Conservation (phyloP, 2,797 vertebrate genomes). For the Pampus argenteus region DNA sequence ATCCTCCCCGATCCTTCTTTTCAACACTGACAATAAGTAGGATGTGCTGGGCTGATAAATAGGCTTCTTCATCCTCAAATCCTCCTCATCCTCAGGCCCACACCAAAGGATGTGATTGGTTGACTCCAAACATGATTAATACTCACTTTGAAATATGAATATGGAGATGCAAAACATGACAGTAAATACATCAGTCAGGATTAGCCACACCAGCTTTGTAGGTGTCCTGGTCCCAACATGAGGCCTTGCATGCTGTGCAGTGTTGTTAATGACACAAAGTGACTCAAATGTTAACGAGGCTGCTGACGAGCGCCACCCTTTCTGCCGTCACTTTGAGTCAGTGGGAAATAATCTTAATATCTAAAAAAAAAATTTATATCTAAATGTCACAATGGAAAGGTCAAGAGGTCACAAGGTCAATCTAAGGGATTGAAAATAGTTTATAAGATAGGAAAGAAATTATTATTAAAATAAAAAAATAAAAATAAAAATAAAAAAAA, state of each 20-base stretch:
- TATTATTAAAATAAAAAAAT: no score
- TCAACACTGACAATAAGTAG: background rate
- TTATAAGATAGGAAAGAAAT: no score
- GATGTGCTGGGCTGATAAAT: slow-evolving; percentile 65
- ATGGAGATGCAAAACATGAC: background rate
- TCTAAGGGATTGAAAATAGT: background rate
- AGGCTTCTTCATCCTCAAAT: slow-evolving; percentile 56
- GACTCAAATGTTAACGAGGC: slow-evolving; percentile 87
- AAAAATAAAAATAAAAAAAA: no score
- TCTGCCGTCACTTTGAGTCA: slow-evolving; percentile 46
- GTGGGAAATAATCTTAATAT: slow-evolving; percentile 15
- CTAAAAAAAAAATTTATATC: slow-evolving; percentile 5
- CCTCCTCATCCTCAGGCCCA: slow-evolving; percentile 57
- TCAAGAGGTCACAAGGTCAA: slow-evolving; percentile 23
- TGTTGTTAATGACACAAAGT: slow-evolving; percentile 74
- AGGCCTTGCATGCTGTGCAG: slow-evolving; percentile 42
- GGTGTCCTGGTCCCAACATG: slow-evolving; percentile 60
- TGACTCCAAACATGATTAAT: background rate
- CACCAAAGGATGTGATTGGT: slow-evolving; percentile 75
- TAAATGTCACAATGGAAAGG: slow-evolving; percentile 76
- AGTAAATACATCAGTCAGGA: slow-evolving; percentile 35
- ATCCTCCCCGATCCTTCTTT: background rate
- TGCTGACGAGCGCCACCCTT: slow-evolving; percentile 2
- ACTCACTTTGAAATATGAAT: background rate
- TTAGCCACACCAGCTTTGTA: slow-evolving; percentile 46